Percentiles rank a stretch among this genome's conserved stretches.
These are phyloP conservation scores for Corythaixoides concolor DNA, from an alignment of 2,113 vertebrate species.

Conservation along the genomic window DNA sequence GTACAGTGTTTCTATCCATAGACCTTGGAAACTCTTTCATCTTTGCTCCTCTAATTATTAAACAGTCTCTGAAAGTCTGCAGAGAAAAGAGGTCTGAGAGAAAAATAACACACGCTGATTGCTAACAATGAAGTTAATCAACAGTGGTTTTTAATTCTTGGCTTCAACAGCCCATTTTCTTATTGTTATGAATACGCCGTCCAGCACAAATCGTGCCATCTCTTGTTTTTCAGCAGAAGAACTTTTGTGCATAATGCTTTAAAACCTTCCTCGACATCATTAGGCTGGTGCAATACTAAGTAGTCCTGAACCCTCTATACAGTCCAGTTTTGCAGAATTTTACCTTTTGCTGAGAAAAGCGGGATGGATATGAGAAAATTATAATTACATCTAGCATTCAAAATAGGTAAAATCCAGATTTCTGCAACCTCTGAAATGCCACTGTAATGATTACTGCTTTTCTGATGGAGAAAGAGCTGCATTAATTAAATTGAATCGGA, in stretches of 20 bases:
- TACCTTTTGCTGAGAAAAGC: background rate
- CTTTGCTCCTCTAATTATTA: background rate
- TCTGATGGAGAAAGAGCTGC: background rate
- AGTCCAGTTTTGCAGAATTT: background rate
- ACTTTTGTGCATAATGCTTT: background rate
- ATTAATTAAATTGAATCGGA: constrained; percentile 53
- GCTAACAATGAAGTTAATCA: background rate
- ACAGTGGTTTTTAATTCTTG: background rate
- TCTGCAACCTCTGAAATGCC: background rate
- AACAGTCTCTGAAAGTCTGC: background rate
- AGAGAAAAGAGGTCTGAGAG: background rate
- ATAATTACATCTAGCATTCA: background rate
- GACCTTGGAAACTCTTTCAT: background rate
- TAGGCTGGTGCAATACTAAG: background rate
- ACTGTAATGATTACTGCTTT: background rate
- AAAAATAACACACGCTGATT: background rate
- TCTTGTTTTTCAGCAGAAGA: background rate
- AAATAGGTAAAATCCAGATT: background rate
- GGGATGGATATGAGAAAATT: background rate
- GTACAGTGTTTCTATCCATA: accelerated
- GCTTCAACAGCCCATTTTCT: background rate
- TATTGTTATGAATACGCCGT: background rate
- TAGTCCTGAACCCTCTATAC: background rate
- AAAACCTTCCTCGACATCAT: background rate
- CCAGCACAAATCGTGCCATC: background rate